Evolutionary conservation across 1,140 invertebrate genomes (phyloP), one percentile per base, ranked within the genome.

Genomic region (Drosophila ercepeae): DNA sequence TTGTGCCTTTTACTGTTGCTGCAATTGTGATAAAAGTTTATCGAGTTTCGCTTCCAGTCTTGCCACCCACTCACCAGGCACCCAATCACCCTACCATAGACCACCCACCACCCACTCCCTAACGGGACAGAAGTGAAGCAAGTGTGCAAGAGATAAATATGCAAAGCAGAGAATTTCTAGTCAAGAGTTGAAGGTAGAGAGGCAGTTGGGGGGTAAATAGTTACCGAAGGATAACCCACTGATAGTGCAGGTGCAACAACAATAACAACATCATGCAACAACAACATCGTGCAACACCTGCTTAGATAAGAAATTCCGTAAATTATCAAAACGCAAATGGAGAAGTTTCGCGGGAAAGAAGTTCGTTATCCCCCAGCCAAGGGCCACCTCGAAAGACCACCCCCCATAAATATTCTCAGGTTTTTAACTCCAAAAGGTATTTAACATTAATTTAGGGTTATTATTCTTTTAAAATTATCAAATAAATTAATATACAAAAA

Each of bases 21-120:
- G 79, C 79, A 81, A 53, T 81, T 81, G 81, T 81, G 81, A 84
- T 84, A 84, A 84, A 86, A 84, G 58, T 84, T 84, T 84, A 84
- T 84, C 81, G 76, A 75, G 58, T 78, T 81, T 72, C 46, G 75
- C 81, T 74, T 64, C 55, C 19, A 54, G 60, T 52, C 8, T 70
- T 59, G 51, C 68, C 52, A 51, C 52, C 65, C 69, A 32, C 51
- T 11, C 21, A 21, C 21, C n/a, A n/a, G n/a, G n/a, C n/a, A n/a
- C n/a, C n/a, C n/a, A n/a, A n/a, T n/a, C n/a, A 19, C 36, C 1
- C 21, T 7, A 36, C 23, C 45, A 48, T 44, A 21, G 7, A 34
- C 23, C 44, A 32, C 46, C 57, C 13, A n/a, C 1, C 18, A 1
- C 41, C 13, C 32, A 45, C 32, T 46, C 14, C 9, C 32, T 46